Evolutionary conservation across 2,797 vertebrate genomes (phyloP).

Genomic region (Tokudaia muenninki): DNA sequence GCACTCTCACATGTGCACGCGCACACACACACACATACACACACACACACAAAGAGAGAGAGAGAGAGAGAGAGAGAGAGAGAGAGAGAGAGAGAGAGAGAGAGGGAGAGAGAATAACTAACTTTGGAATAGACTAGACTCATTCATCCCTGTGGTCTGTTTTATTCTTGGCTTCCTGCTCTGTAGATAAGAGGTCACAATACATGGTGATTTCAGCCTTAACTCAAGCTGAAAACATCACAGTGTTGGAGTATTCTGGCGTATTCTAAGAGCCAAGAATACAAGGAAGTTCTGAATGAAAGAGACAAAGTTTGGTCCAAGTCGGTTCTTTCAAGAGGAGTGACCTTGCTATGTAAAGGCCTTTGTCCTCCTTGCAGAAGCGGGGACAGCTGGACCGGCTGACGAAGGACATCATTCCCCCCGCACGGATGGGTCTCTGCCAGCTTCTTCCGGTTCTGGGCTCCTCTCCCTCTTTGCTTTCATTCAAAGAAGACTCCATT

Average conservation of each 20-base stretch:
- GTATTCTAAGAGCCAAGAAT: constrained; percentile 2
- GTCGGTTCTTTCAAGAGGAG: constrained; percentile 38
- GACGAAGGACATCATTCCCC: constrained; percentile 38
- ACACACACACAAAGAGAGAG: background rate
- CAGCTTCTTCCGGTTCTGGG: constrained; percentile 63
- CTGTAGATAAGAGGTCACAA: background rate
- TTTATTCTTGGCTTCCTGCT: constrained; percentile 55
- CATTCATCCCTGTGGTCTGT: background rate
- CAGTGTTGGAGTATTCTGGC: background rate
- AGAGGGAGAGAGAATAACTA: background rate
- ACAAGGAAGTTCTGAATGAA: constrained; percentile 36
- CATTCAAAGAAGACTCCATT: background rate
- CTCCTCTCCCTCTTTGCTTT: constrained; percentile 49
- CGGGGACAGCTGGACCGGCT: background rate
- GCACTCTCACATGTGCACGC: no score
- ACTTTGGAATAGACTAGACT: background rate
- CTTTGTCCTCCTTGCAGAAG: constrained; percentile 57
- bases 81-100: no score
- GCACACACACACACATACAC: background rate
- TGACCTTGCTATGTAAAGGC: constrained; percentile 33
- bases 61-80: no score
- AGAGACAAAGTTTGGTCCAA: background rate
- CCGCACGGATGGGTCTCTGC: constrained; percentile 50
- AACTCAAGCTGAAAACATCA: constrained; percentile 16
- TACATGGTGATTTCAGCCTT: background rate